Conservation (phyloP, 2,113 vertebrate genomes). For the Catharus minimus region DNA sequence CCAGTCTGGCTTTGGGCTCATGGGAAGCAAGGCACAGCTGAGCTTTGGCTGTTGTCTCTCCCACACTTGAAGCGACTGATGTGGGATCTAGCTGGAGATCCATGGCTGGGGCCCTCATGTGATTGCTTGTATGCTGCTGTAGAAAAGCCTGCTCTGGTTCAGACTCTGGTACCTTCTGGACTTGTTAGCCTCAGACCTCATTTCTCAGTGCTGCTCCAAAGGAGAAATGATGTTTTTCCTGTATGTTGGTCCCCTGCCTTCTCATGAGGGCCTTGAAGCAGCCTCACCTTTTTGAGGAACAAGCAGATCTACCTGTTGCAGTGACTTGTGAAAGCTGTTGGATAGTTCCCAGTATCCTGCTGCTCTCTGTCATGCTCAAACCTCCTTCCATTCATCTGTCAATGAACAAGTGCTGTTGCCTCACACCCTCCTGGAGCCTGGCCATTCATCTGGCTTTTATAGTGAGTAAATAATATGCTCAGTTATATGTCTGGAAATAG, state of each 20-base stretch:
- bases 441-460: slow-evolving; percentile 58
- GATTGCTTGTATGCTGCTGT: neutral
- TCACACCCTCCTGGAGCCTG: slow-evolving; percentile 22
- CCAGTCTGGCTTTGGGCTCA: neutral
- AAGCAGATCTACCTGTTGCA: neutral
- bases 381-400: slow-evolving; percentile 40
- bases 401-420: neutral
- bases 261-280: neutral
- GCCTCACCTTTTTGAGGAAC: neutral
- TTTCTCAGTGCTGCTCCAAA: neutral
- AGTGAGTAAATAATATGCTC: slow-evolving; percentile 62
- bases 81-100: neutral
- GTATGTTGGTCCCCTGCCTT: neutral
- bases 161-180: neutral
- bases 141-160: neutral
- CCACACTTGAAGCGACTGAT: neutral
- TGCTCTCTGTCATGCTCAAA: neutral
- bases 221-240: neutral
- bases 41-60: neutral
- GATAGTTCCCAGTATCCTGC: neutral
- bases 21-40: neutral
- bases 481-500: slow-evolving; percentile 58
- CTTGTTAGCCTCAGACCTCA: neutral
- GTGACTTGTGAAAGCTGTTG: neutral
- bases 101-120: neutral